Base-by-base conservation (phyloP, 1,140 invertebrate species). In the Drosophila kikkawai region DNA sequence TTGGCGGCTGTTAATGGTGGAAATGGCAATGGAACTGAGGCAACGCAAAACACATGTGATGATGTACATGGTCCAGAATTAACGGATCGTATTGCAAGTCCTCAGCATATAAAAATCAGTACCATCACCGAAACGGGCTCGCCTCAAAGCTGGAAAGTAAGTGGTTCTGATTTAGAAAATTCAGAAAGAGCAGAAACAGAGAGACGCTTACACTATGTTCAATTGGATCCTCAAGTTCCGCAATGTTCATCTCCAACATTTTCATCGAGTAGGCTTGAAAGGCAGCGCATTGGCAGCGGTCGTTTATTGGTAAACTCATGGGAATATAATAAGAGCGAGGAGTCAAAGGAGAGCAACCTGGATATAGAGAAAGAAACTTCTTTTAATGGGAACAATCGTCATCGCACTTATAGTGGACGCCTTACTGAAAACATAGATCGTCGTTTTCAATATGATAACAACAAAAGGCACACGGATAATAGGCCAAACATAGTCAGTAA, bases 211-310 rank as follows among this genome's bases (percentile, higher is more conserved):
- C 51, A 69, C n/a, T 41, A 36, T 26, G 22, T 26, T 12, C 65
- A 75, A 29, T 17, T 32, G 22, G 69, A 81, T 32, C 11, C 50
- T 7, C 29, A 73, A 47, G 74, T 79, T 7, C 11, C 51, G 34
- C 56, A 69, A 45, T 58, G 36, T 12, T 60, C 66, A 39, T 55
- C 66, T 7, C 80, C 81, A 11, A 80, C 85, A 39, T 68, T 73
- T 50, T 65, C 57, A 8, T 32, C 55, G 5, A 53, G 63, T 3
- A 66, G 78, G 1, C 77, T 93, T 44, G 93, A 93, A 34, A 93
- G 96, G 39, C 53, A 56, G 8, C 94, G 96, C 42, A 96, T 97
- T 77, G 96, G 96, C 2, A 97, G 96, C 91, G 96, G 96, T 5
- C 94, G 96, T 6, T 95, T 97, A 17, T 91, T 96, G 94, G 94